Evolutionary conservation across 1,140 invertebrate species (phyloP), one percentile per base, ranked within the genome.

Genomic region (Pachyrhynchus sulphureomaculatus): DNA sequence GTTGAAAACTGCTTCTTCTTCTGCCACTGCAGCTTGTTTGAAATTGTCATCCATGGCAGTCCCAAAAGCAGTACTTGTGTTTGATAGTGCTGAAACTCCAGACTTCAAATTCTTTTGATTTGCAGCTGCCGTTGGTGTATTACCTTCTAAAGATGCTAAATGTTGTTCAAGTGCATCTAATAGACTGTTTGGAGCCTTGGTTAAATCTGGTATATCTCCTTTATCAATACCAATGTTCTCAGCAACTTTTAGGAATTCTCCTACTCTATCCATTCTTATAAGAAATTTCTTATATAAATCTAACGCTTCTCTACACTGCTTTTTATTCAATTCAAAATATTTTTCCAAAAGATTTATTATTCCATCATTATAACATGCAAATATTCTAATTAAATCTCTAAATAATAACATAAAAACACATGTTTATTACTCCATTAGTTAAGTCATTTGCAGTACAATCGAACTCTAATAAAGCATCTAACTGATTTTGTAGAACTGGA

Each of bases 271-370:
- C 94, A 99, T 99, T 72, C 97, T 84, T 68, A 97, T 96, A 42
- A 99, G 86, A 80, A 99, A 99, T 79, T 97, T 98, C 81, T 99
- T 99, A 79, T 99, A 99, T 63, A 98, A 86, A 76, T 99, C 98
- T 73, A 99, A 84, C 60, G 95, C 96, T 77, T 99, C 97, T 73
- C 95, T 86, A 74, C 94, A 96, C 74, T 93, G 91, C 78, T 99
- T 99, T 78, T 99, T 99, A 79, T 99, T 99, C 95, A 99, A 98
- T 78, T 98, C 95, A 82, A 99, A 99, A 83, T 96, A 99, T 81
- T 99, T 97, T 79, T 97, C 95, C 78, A 99, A 80, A 62, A 99
- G 84, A 84, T 99, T 99, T 71, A 99, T 99, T 66, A 99, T 97
- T 64, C 96, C 97, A 81, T 99, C 98, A 80, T 99, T 99, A 81